These are phyloP conservation scores for Byasa hedistus DNA, from an alignment of 2,888 invertebrate species.

Conservation along the genomic window DNA sequence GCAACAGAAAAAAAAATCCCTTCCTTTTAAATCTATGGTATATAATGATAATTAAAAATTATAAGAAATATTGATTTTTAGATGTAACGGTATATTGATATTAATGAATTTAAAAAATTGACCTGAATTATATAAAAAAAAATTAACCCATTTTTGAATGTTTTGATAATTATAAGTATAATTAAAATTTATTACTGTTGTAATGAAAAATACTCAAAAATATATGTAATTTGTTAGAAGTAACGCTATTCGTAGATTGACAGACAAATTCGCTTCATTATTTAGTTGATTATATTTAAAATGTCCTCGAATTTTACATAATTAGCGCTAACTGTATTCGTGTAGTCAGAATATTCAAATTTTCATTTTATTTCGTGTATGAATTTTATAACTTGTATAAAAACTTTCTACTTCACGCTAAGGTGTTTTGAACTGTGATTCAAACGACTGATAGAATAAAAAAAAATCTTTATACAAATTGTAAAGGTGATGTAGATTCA, in stretches of 20 bases:
- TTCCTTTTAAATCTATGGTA: neutral
- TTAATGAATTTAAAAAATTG: neutral
- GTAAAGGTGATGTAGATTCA: conserved; percentile 10
- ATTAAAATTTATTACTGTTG: neutral
- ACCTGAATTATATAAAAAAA: neutral
- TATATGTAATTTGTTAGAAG: neutral
- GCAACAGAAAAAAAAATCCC: too few species aligned
- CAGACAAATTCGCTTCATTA: neutral
- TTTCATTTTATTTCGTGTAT: neutral
- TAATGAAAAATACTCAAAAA: neutral
- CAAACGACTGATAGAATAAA: conserved; percentile 29
- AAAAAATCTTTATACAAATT: conserved; percentile 19
- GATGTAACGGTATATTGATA: too few species aligned
- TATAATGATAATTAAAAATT: neutral
- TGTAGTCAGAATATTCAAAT: neutral
- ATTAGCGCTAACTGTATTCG: neutral
- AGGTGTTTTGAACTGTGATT: conserved; percentile 31
- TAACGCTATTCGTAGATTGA: neutral
- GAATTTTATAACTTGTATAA: neutral
- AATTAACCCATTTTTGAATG: neutral
- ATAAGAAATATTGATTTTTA: neutral
- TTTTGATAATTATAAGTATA: neutral
- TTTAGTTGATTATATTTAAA: neutral
- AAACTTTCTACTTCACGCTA: conserved; percentile 20
- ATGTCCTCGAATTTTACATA: neutral